Percentiles rank a stretch among this genome's conserved stretches.
Conservation (phyloP, 1,140 invertebrate genomes). For the Aphaenogaster floridana region DNA sequence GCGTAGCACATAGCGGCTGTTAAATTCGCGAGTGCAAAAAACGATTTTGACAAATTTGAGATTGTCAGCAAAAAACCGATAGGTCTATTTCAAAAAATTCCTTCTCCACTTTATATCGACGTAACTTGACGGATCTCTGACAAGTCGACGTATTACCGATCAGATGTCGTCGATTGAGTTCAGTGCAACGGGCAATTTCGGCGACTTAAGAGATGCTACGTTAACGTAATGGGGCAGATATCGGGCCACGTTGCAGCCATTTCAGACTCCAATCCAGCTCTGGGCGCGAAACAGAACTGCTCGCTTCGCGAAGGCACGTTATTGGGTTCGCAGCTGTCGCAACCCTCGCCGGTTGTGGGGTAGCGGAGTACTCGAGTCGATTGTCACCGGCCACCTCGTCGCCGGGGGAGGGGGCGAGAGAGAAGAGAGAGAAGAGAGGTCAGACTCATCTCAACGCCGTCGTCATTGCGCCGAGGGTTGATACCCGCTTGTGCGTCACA, state of each 20-base stretch:
- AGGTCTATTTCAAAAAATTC: background rate
- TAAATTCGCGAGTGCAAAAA: slow-evolving; percentile 8
- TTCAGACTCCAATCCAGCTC: slow-evolving; percentile 22
- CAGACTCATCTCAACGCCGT: slow-evolving; percentile 81
- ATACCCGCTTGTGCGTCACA: slow-evolving; percentile 73
- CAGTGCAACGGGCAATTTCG: background rate
- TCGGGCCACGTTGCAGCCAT: slow-evolving; percentile 52
- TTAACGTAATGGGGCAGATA: slow-evolving; percentile 47
- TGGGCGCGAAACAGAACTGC: slow-evolving; percentile 20
- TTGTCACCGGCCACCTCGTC: slow-evolving; percentile 85
- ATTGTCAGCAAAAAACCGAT: background rate
- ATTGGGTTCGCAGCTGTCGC: slow-evolving; percentile 86
- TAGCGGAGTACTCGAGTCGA: slow-evolving; percentile 80
- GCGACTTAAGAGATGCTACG: background rate
- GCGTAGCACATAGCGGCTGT: background rate
- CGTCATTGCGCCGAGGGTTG: slow-evolving; percentile 78
- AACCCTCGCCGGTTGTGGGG: slow-evolving; percentile 70
- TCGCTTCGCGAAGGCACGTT: slow-evolving; percentile 79
- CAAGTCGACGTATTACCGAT: background rate
- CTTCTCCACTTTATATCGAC: background rate
- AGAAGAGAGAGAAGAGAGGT: slow-evolving; percentile 56
- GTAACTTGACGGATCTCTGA: background rate
- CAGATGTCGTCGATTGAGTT: slow-evolving; percentile 7
- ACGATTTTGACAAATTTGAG: slow-evolving; percentile 50
- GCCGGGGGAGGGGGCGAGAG: slow-evolving; percentile 63